Base-by-base conservation (phyloP, 2,888 invertebrate genomes). In the Myopa testacea region DNA sequence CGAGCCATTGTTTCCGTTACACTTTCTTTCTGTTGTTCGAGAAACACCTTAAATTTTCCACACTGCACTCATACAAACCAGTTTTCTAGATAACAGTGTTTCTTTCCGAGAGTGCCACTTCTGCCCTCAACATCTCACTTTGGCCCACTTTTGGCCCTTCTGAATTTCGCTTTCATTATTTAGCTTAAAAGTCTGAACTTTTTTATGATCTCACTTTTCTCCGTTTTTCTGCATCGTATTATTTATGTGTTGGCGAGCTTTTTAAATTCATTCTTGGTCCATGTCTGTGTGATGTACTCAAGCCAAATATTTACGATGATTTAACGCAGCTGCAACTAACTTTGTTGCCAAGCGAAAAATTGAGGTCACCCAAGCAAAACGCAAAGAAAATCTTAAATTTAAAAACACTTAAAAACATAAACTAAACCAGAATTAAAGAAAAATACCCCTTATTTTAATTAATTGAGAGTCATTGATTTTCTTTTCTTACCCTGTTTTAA, bases 311-410 rank as follows among this genome's bases (percentile, higher is more conserved):
- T 58, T 26, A 26, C 26, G 26, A 26, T 26, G 26, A 2, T 26
- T 26, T 26, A 26, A 26, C 26, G 26, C 26, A 26, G 14, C 37
- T 14, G 8, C 58, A 60, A n/a, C 52, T 62, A 16, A 60, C 65
- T 45, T n/a, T 26, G 14, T 73, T 72, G 76, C 73, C 76, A 72
- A 77, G 74, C 75, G 4, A 77, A 69, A 75, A 74, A 71, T 77
- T 79, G 75, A 74, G 67, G 70, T 75, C 75, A 58, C 70, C 77
- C 58, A 70, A 19, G 12, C 3, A 10, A 50, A 50, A 70, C 12
- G 4, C 55, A 10, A 10, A 4, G 6, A n/a, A 40, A 40, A n/a
- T n/a, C 40, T 8, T 40, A 6, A 4, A 40, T 40, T 40, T 40
- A 40, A 40, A 6, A 40, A 4, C 40, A 40, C 8, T 40, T 40